Conservation (phyloP, 1,140 invertebrate genomes). For the Drosophila setifemur region DNA sequence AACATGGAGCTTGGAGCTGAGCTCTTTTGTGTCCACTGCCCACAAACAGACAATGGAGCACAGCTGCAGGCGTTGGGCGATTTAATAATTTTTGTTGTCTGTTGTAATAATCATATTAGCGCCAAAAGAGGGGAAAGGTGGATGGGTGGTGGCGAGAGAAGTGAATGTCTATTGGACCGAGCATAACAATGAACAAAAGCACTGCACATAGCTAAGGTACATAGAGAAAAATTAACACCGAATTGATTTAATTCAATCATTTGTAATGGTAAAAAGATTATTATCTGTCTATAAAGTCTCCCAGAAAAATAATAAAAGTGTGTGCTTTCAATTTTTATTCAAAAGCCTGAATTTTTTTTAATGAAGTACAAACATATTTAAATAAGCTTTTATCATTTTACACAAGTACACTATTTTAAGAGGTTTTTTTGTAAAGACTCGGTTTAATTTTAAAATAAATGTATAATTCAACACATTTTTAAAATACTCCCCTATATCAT, state of each 20-base stretch:
- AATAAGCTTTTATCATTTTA: too few relatives aligned
- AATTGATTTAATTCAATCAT: too few relatives aligned
- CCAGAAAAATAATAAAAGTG: background rate
- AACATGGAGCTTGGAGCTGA: background rate
- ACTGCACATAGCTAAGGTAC: background rate
- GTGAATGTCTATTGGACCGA: conserved; percentile 34
- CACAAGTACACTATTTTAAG: too few relatives aligned
- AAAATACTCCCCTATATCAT: too few relatives aligned
- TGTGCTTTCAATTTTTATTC: too few relatives aligned
- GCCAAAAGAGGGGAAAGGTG: background rate
- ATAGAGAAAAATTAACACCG: background rate
- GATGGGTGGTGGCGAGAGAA: background rate
- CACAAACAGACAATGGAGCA: conserved; percentile 41
- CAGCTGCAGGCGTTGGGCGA: conserved; percentile 48
- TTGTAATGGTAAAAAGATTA: too few relatives aligned
- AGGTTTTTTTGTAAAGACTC: too few relatives aligned
- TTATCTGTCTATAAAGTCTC: too few relatives aligned
- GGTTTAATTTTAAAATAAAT: too few relatives aligned
- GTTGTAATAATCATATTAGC: conserved; percentile 55
- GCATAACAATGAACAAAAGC: conserved; percentile 5
- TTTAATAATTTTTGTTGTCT: conserved; percentile 38
- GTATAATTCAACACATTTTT: too few relatives aligned
- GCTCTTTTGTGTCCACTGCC: conserved; percentile 12
- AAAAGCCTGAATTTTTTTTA: too few relatives aligned
- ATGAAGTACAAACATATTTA: too few relatives aligned